Evolutionary conservation across 2,888 invertebrate species (phyloP).

Genomic region (Dolichopus griseipennis): DNA sequence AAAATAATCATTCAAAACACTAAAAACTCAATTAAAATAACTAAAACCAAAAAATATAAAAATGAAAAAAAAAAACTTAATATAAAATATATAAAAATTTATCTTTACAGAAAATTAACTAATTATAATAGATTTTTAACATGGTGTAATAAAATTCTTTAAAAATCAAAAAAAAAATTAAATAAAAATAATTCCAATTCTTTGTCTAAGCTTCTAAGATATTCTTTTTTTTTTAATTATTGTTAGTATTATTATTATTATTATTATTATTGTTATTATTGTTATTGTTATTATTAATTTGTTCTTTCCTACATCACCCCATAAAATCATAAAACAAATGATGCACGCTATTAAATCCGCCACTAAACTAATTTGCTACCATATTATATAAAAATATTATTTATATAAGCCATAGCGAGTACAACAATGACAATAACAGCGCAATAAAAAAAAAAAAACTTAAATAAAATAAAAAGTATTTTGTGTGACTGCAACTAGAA

Average conservation of each 20-base stretch:
- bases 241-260: too few relatives aligned
- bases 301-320: background rate
- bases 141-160: background rate
- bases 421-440: too few relatives aligned
- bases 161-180: background rate
- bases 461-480: background rate
- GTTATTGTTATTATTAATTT: background rate
- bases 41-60: too few relatives aligned
- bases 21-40: too few relatives aligned
- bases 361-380: conserved; percentile 1
- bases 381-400: background rate
- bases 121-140: background rate
- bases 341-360: conserved; percentile 1
- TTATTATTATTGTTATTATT: background rate
- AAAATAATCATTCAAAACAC: too few relatives aligned
- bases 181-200: background rate
- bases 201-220: too few relatives aligned
- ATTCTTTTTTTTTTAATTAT: too few relatives aligned
- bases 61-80: too few relatives aligned
- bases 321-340: background rate
- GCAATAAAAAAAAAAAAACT: background rate
- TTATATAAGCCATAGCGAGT: too few relatives aligned
- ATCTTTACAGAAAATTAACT: background rate
- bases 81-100: background rate
- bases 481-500: background rate